Percentiles rank a stretch among this genome's conserved stretches.
Conservation (phyloP, 2,797 vertebrate species). For the Cyclura pinguis region DNA sequence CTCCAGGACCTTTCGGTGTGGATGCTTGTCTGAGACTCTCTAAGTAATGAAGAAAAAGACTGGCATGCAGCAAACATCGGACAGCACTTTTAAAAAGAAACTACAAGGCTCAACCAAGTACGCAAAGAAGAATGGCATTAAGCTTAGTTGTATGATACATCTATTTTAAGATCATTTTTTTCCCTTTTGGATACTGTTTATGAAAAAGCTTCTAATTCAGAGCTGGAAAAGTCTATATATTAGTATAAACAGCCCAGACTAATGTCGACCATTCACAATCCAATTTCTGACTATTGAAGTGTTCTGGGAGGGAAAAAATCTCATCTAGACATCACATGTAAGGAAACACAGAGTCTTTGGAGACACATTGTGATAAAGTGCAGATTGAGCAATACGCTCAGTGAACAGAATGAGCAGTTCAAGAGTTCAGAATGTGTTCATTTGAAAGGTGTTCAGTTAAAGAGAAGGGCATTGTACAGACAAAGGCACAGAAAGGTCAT, state of each 20-base stretch:
- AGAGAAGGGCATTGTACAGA: conserved; percentile 77
- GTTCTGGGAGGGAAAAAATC: conserved; percentile 77
- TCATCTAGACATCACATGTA: conserved; percentile 75
- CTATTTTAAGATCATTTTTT: conserved; percentile 18
- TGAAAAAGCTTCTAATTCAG: conserved; percentile 74
- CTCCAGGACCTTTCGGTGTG: conserved; percentile 57
- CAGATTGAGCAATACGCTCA: conserved; percentile 74
- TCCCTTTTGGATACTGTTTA: conserved; percentile 54
- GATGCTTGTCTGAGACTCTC: conserved; percentile 55
- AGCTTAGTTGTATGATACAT: conserved; percentile 29
- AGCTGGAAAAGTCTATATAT: conserved; percentile 70
- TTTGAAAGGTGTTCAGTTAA: conserved; percentile 81
- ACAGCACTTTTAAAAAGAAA: conserved; percentile 73
- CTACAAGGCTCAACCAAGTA: conserved; percentile 74
- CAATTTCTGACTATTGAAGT: conserved; percentile 81
- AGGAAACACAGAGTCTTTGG: conserved; percentile 78
- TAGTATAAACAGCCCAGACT: conserved; percentile 78
- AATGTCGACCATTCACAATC: conserved; percentile 80
- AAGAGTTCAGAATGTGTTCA: conserved; percentile 80
- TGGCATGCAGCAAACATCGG: conserved; percentile 65
- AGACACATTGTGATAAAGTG: conserved; percentile 81
- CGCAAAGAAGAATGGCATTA: conserved; percentile 77
- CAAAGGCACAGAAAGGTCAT: conserved; percentile 83
- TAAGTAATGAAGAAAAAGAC: conserved; percentile 60
- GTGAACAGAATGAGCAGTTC: conserved; percentile 79